Conservation (phyloP, 1,140 invertebrate genomes). For the Achatina immaculata region DNA sequence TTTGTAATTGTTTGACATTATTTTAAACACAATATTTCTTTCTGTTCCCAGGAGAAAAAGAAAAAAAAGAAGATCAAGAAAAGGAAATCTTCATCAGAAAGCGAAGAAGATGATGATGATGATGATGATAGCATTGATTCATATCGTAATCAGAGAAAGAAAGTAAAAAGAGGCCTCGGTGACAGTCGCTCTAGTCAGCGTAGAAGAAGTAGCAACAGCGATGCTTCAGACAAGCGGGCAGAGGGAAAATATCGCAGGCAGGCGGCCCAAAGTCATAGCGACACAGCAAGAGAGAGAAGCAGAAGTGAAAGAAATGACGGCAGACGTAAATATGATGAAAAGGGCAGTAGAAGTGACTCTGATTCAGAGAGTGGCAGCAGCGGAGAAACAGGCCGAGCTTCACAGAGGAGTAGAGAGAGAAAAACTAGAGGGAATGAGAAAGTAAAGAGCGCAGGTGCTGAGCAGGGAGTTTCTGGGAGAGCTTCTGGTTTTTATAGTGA, state of each 20-base stretch:
- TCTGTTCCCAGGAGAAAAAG: not conserved
- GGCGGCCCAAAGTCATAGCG: not conserved
- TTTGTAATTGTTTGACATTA: too few relatives aligned
- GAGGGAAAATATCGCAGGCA: not conserved
- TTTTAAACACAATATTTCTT: not conserved
- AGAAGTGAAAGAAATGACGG: not conserved
- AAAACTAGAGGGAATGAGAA: not conserved
- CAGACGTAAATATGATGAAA: not conserved
- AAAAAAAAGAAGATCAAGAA: constrained; percentile 9
- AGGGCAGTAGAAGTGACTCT: not conserved
- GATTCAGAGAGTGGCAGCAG: not conserved
- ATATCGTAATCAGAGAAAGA: not conserved
- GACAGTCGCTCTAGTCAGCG: not conserved
- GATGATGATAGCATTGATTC: not conserved
- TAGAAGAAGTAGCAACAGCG: not conserved
- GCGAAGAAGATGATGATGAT: too few relatives aligned
- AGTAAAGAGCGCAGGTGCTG: not conserved
- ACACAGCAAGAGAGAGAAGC: not conserved
- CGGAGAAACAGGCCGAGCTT: not conserved
- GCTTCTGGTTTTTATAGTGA: too few relatives aligned
- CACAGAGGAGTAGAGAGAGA: not conserved
- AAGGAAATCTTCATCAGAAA: not conserved
- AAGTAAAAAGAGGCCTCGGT: not conserved
- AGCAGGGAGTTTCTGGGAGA: not conserved
- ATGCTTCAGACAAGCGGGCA: not conserved